Evolutionary conservation across 2,113 vertebrate species (phyloP).

Genomic region (Geococcyx californianus): DNA sequence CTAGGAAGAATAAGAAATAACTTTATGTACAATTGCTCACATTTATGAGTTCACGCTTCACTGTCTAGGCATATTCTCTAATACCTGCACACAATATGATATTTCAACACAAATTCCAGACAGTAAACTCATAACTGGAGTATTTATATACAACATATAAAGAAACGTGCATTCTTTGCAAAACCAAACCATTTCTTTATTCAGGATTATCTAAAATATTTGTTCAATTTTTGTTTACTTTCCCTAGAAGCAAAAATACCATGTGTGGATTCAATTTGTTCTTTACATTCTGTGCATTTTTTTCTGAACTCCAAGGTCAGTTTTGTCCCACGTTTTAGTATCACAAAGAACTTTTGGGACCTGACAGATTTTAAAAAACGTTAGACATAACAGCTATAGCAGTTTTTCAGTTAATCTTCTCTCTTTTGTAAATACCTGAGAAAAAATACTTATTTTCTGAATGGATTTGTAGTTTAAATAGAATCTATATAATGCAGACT

Average conservation of each 20-base stretch:
- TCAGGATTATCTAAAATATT: neutral
- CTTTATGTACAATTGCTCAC: neutral
- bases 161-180: neutral
- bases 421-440: neutral
- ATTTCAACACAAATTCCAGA: neutral
- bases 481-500: neutral
- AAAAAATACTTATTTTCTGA: neutral
- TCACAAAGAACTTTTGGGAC: neutral
- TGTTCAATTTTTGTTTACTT: neutral
- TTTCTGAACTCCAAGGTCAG: neutral
- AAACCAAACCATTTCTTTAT: neutral
- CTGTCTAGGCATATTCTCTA: neutral
- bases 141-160: neutral
- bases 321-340: neutral
- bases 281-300: neutral
- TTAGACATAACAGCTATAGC: neutral
- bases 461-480: neutral
- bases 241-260: neutral
- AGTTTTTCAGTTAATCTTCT: neutral
- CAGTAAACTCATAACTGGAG: neutral
- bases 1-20: neutral
- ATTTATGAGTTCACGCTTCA: constrained; percentile 29
- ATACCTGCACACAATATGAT: neutral
- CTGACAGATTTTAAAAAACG: neutral
- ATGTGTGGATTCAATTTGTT: neutral